Percentiles rank a stretch among this genome's conserved stretches.
phyloP scores from a whole-genome alignment of 2,888 invertebrate species.

The Acronicta alni region DNA sequence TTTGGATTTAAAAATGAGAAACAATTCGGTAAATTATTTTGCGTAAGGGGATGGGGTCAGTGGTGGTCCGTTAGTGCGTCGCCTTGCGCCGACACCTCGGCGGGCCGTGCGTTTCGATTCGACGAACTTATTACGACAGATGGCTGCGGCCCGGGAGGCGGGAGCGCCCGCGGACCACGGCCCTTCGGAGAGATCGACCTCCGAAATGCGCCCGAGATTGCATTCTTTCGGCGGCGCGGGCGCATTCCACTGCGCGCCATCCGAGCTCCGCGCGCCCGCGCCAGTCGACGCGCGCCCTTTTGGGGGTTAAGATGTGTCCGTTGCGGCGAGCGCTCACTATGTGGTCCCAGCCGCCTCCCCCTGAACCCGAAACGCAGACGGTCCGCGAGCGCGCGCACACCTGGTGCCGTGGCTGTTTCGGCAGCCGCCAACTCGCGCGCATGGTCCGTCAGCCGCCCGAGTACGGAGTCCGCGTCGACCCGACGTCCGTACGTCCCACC shows the following conservation, averaged over 20 bases:
- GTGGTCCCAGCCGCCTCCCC: slow-evolving; percentile 88
- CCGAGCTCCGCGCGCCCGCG: slow-evolving; percentile 85
- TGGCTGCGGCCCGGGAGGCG: slow-evolving; percentile 84
- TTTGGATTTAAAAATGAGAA: slow-evolving; percentile 42
- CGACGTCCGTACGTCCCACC: slow-evolving; percentile 74
- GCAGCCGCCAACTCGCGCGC: slow-evolving; percentile 76
- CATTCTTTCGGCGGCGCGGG: slow-evolving; percentile 90
- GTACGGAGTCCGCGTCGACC: slow-evolving; percentile 84
- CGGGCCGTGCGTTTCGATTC: slow-evolving; percentile 85
- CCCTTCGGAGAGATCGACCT: slow-evolving; percentile 88
- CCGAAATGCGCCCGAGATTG: slow-evolving; percentile 90
- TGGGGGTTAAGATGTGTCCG: slow-evolving; percentile 89
- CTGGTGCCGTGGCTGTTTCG: slow-evolving; percentile 75
- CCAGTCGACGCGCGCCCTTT: slow-evolving; percentile 89
- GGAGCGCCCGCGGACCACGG: slow-evolving; percentile 83
- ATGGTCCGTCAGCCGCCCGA: slow-evolving; percentile 83
- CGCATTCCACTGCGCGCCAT: slow-evolving; percentile 88
- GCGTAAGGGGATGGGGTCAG: slow-evolving; percentile 79
- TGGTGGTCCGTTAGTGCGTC: slow-evolving; percentile 78
- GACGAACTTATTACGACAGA: slow-evolving; percentile 89
- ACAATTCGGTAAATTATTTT: slow-evolving; percentile 73
- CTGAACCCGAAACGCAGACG: slow-evolving; percentile 73
- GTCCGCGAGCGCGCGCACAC: slow-evolving; percentile 78
- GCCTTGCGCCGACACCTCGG: slow-evolving; percentile 76
- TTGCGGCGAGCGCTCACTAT: slow-evolving; percentile 86